phyloP scores from a whole-genome alignment of 2,888 invertebrate species.

The Leptinotarsa rubiginosa region DNA sequence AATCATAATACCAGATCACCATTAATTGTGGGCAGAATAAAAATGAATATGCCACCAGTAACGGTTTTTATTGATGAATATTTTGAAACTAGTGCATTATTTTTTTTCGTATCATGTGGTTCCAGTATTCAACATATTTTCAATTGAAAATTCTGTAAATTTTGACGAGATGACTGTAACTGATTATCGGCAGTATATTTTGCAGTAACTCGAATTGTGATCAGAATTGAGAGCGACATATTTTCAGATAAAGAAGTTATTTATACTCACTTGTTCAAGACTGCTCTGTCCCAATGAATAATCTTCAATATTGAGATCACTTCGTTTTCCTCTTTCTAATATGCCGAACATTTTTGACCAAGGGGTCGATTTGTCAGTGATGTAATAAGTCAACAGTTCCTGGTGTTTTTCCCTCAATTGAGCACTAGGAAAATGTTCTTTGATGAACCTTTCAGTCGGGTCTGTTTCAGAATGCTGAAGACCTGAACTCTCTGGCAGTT shows the following conservation, averaged over 20 bases:
- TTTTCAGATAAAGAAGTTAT: background rate
- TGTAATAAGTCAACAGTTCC: slow-evolving; percentile 79
- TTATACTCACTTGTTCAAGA: slow-evolving; percentile 74
- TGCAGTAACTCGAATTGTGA: too few species aligned
- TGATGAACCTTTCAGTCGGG: slow-evolving; percentile 54
- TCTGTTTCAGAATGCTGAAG: slow-evolving; percentile 44
- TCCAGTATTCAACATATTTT: too few species aligned
- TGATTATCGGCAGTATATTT: too few species aligned
- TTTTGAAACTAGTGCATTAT: too few species aligned
- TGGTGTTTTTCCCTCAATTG: slow-evolving; percentile 76
- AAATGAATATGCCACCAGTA: too few species aligned
- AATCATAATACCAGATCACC: too few species aligned
- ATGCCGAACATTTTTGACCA: slow-evolving; percentile 84
- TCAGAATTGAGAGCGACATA: background rate
- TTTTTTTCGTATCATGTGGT: too few species aligned
- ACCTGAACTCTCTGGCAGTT: slow-evolving; percentile 38
- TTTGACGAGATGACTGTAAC: too few species aligned
- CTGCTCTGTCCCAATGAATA: slow-evolving; percentile 87
- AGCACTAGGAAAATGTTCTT: slow-evolving; percentile 58
- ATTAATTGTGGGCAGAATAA: too few species aligned
- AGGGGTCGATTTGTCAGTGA: slow-evolving; percentile 70
- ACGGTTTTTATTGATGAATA: too few species aligned
- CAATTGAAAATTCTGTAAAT: too few species aligned
- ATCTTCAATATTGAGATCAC: slow-evolving; percentile 74
- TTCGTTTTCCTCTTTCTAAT: slow-evolving; percentile 71